These are phyloP conservation scores for Drosophila tanythrix DNA, from an alignment of 2,888 invertebrate genomes.

Conservation along the genomic window DNA sequence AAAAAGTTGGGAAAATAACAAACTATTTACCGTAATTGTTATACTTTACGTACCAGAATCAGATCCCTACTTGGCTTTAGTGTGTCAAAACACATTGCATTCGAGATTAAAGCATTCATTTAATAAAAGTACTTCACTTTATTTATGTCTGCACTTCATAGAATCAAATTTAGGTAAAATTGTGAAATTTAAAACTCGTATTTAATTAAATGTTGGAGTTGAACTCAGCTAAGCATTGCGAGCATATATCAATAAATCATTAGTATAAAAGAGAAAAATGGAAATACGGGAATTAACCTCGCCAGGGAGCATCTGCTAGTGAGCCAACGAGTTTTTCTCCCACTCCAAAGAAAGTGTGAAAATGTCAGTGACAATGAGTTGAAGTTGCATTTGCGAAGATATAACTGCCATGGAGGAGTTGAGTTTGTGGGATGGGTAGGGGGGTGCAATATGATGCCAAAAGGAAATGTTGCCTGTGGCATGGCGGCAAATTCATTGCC, in stretches of 20 bases:
- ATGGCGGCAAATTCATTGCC: conserved; percentile 74
- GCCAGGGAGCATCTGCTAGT: conserved; percentile 48
- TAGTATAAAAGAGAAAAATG: conserved; percentile 29
- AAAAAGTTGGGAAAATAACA: not conserved
- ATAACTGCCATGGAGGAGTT: conserved; percentile 16
- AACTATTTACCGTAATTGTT: not conserved
- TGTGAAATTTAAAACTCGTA: conserved; percentile 2
- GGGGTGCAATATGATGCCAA: conserved; percentile 61
- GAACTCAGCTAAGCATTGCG: not conserved
- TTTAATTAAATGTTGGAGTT: conserved; percentile 10
- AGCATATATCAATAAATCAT: conserved; percentile 71
- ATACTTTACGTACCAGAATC: not conserved
- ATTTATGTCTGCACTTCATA: not conserved
- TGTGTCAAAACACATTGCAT: too few species aligned
- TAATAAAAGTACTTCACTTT: not conserved
- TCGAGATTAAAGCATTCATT: not conserved
- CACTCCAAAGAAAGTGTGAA: conserved; percentile 66
- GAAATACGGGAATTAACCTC: conserved; percentile 34
- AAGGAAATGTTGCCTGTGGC: conserved; percentile 69
- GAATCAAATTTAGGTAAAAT: not conserved
- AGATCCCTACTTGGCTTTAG: not conserved
- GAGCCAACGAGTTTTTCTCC: conserved; percentile 44
- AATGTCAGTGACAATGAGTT: conserved; percentile 55
- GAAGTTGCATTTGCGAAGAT: conserved; percentile 26
- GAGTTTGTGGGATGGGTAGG: conserved; percentile 3